phyloP scores from a whole-genome alignment of 2,888 invertebrate species.

The Coleophora flavipennella region DNA sequence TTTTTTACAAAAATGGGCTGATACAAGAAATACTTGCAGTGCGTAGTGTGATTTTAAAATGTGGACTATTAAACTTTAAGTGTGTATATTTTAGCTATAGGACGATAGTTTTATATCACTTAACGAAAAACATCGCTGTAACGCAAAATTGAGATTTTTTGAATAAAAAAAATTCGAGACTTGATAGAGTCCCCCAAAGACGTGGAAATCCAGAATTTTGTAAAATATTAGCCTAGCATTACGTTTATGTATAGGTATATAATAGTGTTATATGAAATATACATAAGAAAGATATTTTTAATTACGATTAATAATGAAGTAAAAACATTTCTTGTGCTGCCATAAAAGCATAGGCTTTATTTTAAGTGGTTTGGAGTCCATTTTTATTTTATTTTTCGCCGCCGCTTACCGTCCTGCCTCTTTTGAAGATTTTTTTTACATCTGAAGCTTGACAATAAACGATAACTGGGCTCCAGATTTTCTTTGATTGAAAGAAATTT shows the following conservation, averaged over 20 bases:
- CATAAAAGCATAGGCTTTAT: constrained; percentile 43
- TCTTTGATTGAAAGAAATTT: constrained; percentile 7
- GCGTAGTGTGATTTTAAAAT: constrained; percentile 38
- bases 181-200: neutral
- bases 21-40: constrained; percentile 29
- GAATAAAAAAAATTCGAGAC: neutral
- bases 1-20: neutral
- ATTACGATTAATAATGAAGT: constrained; percentile 33
- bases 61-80: constrained; percentile 38
- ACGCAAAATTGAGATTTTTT: neutral
- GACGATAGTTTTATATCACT: constrained; percentile 40
- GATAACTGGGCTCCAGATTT: constrained; percentile 14
- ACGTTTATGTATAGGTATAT: constrained; percentile 40
- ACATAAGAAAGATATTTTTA: constrained; percentile 63
- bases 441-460: constrained; percentile 18
- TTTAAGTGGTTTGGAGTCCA: constrained; percentile 39
- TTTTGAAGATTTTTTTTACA: constrained; percentile 6
- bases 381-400: constrained; percentile 22
- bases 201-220: constrained; percentile 30
- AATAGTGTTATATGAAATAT: constrained; percentile 37
- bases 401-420: constrained; percentile 17
- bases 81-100: constrained; percentile 49
- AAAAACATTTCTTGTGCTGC: constrained; percentile 43
- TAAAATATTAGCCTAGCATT: constrained; percentile 54
- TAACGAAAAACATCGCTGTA: neutral